Evolutionary conservation across 2,113 vertebrate species (phyloP).

Genomic region (Panthera leo): DNA sequence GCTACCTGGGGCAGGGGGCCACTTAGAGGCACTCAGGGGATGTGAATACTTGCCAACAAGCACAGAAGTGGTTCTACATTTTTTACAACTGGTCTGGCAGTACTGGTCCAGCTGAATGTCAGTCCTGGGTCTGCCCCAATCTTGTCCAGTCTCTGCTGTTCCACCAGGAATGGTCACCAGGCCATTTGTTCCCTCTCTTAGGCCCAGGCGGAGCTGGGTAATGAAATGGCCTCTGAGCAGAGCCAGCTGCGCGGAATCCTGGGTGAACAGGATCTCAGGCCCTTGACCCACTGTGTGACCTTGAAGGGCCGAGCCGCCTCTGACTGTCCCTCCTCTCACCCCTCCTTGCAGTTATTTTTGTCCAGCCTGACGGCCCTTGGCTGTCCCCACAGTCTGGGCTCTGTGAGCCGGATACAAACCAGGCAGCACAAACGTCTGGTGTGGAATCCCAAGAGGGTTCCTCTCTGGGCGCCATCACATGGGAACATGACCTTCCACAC

Average conservation of each 20-base stretch:
- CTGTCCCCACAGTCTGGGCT: constrained; percentile 58
- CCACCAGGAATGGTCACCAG: not conserved
- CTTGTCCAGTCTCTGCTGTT: not conserved
- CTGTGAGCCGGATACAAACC: constrained; percentile 51
- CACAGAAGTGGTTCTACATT: not conserved
- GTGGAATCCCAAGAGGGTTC: constrained; percentile 59
- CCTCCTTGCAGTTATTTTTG: constrained; percentile 65
- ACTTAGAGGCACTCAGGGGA: not conserved
- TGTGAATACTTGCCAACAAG: not conserved
- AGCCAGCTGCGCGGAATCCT: constrained; percentile 29
- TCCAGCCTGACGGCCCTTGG: constrained; percentile 56
- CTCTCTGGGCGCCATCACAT: not conserved
- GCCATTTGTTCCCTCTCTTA: not conserved
- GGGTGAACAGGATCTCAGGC: constrained; percentile 58
- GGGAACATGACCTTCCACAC: not conserved
- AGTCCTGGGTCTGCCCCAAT: not conserved
- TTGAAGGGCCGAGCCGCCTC: not conserved
- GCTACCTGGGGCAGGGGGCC: not conserved
- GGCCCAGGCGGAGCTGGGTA: not conserved
- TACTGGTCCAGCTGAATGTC: not conserved
- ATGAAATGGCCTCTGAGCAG: not conserved
- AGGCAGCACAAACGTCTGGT: constrained; percentile 56
- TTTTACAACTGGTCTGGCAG: not conserved
- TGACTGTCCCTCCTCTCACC: not conserved
- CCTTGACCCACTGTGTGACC: constrained; percentile 25